Evolutionary conservation across 2,113 vertebrate species (phyloP), one percentile per base, ranked within the genome.

Genomic region (Cyanocitta stelleri): DNA sequence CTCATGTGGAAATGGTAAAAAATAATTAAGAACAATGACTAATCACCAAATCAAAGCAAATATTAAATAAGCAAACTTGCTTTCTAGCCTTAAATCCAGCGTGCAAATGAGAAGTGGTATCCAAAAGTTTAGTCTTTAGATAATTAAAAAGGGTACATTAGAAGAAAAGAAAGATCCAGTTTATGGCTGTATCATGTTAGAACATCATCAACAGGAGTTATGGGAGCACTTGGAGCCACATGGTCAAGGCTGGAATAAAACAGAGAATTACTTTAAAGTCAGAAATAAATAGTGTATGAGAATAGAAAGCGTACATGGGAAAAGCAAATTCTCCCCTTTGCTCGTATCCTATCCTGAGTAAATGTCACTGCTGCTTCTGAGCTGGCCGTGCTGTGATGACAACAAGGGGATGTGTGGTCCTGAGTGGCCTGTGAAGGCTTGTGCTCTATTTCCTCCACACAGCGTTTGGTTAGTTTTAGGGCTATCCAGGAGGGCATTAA

Each of bases 1-100:
- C 69, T 98, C 97, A 97, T 95, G 94, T 98, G 98, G 97, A 98
- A 98, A 96, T 95, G 96, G 95, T 98, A 97, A 97, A 97, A 97
- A 97, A 97, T 97, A 98, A 98, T 98, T 97, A 98, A 97, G 93
- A 95, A 85, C 95, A 95, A 98, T 92, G 95, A 87, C 93, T 93
- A 97, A 97, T 97, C 96, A 94, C 91, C 74, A 62, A 97, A 97
- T 95, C 93, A 97, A 97, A 98, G 96, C 92, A 97, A 96, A 95
- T 92, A 94, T 81, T 67, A 90, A 93, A 85, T 90, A 97, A 92
- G 66, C 87, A 91, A 96, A 87, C 92, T 95, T 93, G 95, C 81
- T 96, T 97, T 94, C 95, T 94, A 87, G 93, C 91, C 72, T 88
- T 81, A 72, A 91, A 81, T 95, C 93, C 67, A 95, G 87, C 37